phyloP scores from a whole-genome alignment of 2,888 invertebrate genomes.

The Resseliella maxima region DNA sequence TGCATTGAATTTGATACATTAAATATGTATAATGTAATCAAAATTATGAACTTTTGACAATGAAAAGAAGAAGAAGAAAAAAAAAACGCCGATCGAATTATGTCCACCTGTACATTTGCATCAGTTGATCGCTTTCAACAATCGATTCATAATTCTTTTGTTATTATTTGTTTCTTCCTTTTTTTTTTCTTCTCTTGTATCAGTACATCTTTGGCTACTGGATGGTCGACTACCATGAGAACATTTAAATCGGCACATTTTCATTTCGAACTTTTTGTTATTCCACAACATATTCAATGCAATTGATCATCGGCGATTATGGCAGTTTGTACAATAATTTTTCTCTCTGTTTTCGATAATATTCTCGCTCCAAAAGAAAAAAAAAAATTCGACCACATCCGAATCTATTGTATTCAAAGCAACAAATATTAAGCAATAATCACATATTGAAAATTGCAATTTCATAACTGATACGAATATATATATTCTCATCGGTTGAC shows the following conservation, averaged over 20 bases:
- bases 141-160: constrained; percentile 48
- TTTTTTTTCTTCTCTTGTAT: not conserved
- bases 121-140: constrained; percentile 48
- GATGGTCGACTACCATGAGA: not conserved
- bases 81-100: not conserved
- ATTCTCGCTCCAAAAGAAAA: not conserved
- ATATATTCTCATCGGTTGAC: not conserved
- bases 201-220: not conserved
- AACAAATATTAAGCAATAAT: not conserved
- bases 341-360: not conserved
- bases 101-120: constrained; percentile 48
- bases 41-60: constrained; percentile 51
- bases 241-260: constrained; percentile 5
- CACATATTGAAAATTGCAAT: not conserved
- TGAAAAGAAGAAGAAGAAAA: not conserved
- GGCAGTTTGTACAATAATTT: constrained; percentile 15
- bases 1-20: constrained; percentile 30
- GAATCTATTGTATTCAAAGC: constrained; percentile 43
- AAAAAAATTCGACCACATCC: not conserved
- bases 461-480: not conserved
- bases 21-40: constrained; percentile 42
- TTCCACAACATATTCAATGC: not conserved
- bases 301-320: constrained; percentile 53
- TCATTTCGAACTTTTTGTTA: not conserved
- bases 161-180: not conserved